Conservation (phyloP, 2,797 vertebrate genomes). For the Toxotes lorentzi region DNA sequence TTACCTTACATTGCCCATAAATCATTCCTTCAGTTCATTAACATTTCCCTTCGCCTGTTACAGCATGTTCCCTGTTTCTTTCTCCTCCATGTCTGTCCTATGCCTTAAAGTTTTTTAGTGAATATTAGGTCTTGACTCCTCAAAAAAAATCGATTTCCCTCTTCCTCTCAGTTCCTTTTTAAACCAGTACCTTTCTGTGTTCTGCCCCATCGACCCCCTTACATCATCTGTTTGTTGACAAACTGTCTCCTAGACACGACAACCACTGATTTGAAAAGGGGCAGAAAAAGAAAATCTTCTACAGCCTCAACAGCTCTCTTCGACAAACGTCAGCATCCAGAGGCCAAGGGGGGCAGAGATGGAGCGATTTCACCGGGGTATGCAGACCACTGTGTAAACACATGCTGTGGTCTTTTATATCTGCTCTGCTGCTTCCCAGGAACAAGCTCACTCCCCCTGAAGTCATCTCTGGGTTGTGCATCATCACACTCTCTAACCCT, state of each 20-base stretch:
- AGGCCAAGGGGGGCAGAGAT: constrained; percentile 10
- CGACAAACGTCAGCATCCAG: constrained; percentile 16
- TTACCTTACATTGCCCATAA: too few species aligned
- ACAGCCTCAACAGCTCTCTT: not conserved
- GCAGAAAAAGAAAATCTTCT: constrained; percentile 28
- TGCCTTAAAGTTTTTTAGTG: not conserved
- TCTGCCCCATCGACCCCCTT: not conserved
- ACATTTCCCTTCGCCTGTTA: not conserved
- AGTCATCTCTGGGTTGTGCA: constrained; percentile 22
- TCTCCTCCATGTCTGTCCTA: not conserved
- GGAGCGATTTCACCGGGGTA: not conserved
- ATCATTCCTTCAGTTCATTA: not conserved
- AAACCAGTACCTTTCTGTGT: not conserved
- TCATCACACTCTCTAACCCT: constrained; percentile 1
- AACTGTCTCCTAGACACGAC: constrained; percentile 20
- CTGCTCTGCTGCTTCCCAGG: constrained; percentile 37
- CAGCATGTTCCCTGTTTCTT: not conserved
- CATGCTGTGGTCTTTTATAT: constrained; percentile 23
- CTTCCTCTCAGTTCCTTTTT: not conserved
- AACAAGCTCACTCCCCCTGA: constrained; percentile 35
- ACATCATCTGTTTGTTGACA: constrained; percentile 28
- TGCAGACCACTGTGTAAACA: constrained; percentile 23
- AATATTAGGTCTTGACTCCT: not conserved
- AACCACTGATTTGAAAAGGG: not conserved
- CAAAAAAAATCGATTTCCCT: not conserved